Conservation (phyloP, 1,140 invertebrate species). For the Drosophila grimshawi region DNA sequence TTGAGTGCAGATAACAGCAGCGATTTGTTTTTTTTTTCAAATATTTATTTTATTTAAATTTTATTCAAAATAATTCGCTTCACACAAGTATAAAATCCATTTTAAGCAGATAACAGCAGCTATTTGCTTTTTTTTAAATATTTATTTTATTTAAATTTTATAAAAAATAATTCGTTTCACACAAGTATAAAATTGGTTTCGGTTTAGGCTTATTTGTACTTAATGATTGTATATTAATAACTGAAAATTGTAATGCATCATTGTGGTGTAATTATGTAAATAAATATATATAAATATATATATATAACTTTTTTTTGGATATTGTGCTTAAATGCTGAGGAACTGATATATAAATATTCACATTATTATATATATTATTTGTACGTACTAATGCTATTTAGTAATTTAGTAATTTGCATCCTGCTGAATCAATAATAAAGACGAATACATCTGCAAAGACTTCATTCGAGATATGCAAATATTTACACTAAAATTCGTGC, state of each 20-base stretch:
- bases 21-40: not conserved
- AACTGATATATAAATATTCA: slow-evolving; percentile 17
- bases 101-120: not conserved
- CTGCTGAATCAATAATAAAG: not conserved
- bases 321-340: slow-evolving; percentile 25
- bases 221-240: slow-evolving; percentile 28
- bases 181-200: slow-evolving; percentile 37
- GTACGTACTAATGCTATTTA: slow-evolving; percentile 8
- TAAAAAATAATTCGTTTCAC: slow-evolving; percentile 66
- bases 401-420: not conserved
- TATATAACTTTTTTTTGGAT: slow-evolving; percentile 4
- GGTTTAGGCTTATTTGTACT: slow-evolving; percentile 28
- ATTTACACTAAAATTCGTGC: slow-evolving; percentile 27
- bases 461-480: slow-evolving; percentile 14
- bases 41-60: slow-evolving; percentile 47
- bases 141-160: slow-evolving; percentile 57
- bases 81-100: slow-evolving; percentile 43
- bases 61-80: slow-evolving; percentile 67
- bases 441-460: not conserved
- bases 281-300: not conserved
- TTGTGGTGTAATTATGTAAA: slow-evolving; percentile 3
- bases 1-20: slow-evolving; percentile 1
- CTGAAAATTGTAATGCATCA: slow-evolving; percentile 22
- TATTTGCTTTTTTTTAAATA: slow-evolving; percentile 3
- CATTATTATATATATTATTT: slow-evolving; percentile 11